A percentile compares a stretch with the other conserved stretches of the same genome.
Conservation (phyloP, 2,797 vertebrate species). For the Clarias laeviceps region DNA sequence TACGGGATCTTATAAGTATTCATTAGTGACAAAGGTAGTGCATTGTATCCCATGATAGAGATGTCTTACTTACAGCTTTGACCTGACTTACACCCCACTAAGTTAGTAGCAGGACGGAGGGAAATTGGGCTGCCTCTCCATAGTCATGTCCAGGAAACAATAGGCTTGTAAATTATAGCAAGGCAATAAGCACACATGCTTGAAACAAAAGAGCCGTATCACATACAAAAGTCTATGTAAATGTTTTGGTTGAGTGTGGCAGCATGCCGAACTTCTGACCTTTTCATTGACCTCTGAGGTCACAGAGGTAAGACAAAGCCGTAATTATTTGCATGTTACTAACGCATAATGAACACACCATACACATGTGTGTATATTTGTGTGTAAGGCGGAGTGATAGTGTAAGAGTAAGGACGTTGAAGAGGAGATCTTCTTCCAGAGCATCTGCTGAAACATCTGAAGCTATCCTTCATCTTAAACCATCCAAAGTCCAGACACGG, state of each 20-base stretch:
- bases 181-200: conserved; percentile 64
- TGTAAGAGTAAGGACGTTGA: conserved; percentile 23
- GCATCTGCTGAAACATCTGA: conserved; percentile 60
- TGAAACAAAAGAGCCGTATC: conserved; percentile 38
- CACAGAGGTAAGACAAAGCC: conserved; percentile 66
- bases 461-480: conserved; percentile 41
- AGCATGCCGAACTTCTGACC: conserved; percentile 75
- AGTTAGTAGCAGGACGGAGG: conserved; percentile 54
- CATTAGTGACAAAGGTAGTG: conserved; percentile 61
- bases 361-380: conserved; percentile 8
- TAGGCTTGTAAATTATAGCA: conserved; percentile 69
- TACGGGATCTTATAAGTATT: conserved; percentile 68
- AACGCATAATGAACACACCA: conserved; percentile 22
- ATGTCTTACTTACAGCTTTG: conserved; percentile 72
- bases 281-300: conserved; percentile 54
- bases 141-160: conserved; percentile 61
- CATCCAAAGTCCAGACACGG: conserved; percentile 40
- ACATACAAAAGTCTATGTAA: conserved; percentile 62
- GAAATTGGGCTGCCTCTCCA: conserved; percentile 45
- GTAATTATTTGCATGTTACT: conserved; percentile 55
- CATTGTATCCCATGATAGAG: conserved; percentile 71
- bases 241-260: conserved; percentile 66
- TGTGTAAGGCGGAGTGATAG: conserved; percentile 49
- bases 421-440: conserved; percentile 60
- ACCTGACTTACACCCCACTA: conserved; percentile 72